Evolutionary conservation across 2,797 vertebrate genomes (phyloP), one percentile per base, ranked within the genome.

Genomic region (Cuculus canorus): DNA sequence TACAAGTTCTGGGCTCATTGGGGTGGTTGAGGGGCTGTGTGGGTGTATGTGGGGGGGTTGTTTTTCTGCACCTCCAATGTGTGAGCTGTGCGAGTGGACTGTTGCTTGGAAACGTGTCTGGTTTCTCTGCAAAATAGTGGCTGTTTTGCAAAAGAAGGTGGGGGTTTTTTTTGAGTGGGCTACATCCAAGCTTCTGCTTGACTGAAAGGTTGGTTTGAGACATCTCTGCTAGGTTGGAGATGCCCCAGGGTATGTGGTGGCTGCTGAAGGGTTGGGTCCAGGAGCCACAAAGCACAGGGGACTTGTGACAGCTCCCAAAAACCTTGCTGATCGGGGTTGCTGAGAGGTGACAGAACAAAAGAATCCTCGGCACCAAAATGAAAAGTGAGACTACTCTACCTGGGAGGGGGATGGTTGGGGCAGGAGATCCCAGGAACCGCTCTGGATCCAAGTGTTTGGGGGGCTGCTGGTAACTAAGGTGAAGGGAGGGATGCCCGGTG

Each of bases 281-380:
- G 17, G 25, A 14, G 32, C 23, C 77, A 19, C 45, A 71, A 64
- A 57, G 41, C 45, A 32, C 69, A 69, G 33, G 28, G 54, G 10
- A 3, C 37, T 23, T 0, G 0, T 33, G 47, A 24, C 18, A 33
- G 2, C 4, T 27, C 8, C 61, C 17, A 13, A 22, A 24, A 63
- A 10, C 41, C 13, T 50, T 28, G 64, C 37, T 54, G 86, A 6
- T 8, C 7, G 13, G 37, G 35, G 60, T 39, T 81, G 52, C 53
- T 5, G 6, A 16, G 81, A 33, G 30, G 22, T 9, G 60, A 22
- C 11, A 7, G 39, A 77, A 41, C 16, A 13, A 59, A 43, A 70
- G 11, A 7, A 57, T 73, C 35, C 33, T 60, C 33, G 7, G 24
- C 13, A 30, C 28, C 23, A 10, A 23, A 37, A 24, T 9, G 25